Conservation (phyloP, 30 jellyfish, hydroid and myxozoan species). For the Clytia hemisphaerica region DNA sequence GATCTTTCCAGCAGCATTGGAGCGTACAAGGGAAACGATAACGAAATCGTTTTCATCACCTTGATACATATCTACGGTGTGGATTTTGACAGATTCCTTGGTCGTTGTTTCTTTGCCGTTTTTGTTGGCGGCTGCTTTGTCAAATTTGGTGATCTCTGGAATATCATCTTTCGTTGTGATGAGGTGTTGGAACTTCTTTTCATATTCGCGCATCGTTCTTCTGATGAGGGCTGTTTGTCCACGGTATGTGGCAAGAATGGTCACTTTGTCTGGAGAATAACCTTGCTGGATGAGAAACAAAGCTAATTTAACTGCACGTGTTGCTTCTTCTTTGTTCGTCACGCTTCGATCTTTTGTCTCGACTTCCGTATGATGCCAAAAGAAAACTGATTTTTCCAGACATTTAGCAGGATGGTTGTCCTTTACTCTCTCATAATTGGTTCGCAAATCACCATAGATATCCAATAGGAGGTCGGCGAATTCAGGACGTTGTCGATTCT, state of each 20-base stretch:
- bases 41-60: conserved; percentile 74
- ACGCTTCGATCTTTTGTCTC: conserved; percentile 41
- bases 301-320: conserved; percentile 41
- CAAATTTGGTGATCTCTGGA: conserved; percentile 11
- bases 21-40: conserved; percentile 56
- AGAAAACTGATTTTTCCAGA: conserved; percentile 15
- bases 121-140: not conserved
- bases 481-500: conserved; percentile 61
- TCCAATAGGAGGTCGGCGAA: conserved; percentile 48
- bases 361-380: conserved; percentile 44
- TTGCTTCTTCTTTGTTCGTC: conserved; percentile 49
- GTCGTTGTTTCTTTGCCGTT: not conserved
- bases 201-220: conserved; percentile 9
- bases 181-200: not conserved
- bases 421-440: conserved; percentile 31
- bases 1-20: conserved; percentile 20
- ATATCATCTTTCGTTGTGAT: not conserved
- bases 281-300: conserved; percentile 44
- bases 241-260: conserved; percentile 51
- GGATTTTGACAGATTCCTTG: conserved; percentile 14
- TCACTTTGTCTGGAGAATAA: conserved; percentile 20
- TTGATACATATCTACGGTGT: conserved; percentile 65
- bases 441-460: conserved; percentile 42
- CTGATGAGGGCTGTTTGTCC: conserved; percentile 56
- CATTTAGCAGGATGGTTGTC: conserved; percentile 35